Conservation (phyloP, 2,113 vertebrate genomes). For the Ondatra zibethicus region DNA sequence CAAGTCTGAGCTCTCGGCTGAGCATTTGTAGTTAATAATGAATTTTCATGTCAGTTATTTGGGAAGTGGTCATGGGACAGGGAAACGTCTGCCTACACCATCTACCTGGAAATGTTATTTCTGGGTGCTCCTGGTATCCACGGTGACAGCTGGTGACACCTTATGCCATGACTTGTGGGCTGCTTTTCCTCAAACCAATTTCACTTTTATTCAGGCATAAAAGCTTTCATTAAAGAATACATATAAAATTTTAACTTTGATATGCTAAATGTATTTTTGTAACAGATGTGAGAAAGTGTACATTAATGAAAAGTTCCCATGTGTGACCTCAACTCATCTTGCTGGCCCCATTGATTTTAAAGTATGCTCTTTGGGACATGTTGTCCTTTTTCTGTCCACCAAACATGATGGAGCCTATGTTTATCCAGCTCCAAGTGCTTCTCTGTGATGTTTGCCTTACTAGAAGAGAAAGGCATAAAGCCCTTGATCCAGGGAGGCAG, state of each 20-base stretch:
- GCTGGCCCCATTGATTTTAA: not conserved
- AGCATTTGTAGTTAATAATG: too few relatives aligned
- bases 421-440: not conserved
- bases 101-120: not conserved
- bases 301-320: not conserved
- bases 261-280: slow-evolving; percentile 30
- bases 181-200: slow-evolving; percentile 1
- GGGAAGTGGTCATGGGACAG: too few relatives aligned
- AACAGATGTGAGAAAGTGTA: not conserved
- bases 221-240: not conserved
- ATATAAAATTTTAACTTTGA: not conserved
- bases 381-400: not conserved
- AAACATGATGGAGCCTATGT: not conserved
- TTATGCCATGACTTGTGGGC: not conserved
- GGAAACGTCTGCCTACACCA: not conserved
- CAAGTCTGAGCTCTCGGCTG: too few relatives aligned
- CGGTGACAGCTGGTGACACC: not conserved
- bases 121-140: not conserved
- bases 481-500: not conserved
- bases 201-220: slow-evolving; percentile 36
- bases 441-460: not conserved
- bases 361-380: not conserved
- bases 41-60: too few relatives aligned
- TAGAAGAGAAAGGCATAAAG: not conserved
- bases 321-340: not conserved